Conservation (phyloP, 1,140 invertebrate genomes). For the Acromyrmex echinatior region DNA sequence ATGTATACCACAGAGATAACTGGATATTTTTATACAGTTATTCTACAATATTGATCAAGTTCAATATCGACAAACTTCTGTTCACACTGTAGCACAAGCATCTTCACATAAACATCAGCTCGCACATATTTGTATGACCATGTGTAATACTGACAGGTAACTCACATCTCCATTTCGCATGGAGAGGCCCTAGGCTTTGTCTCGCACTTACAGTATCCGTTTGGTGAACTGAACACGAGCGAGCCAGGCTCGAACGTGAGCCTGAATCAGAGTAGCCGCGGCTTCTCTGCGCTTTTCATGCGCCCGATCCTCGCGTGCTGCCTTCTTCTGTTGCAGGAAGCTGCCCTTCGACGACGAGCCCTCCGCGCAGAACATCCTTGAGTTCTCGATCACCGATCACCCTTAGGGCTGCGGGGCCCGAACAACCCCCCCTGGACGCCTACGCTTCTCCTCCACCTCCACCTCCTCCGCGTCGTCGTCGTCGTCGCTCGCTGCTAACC, state of each 20-base stretch:
- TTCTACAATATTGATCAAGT: neutral
- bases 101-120: neutral
- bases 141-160: neutral
- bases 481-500: slow-evolving; percentile 32
- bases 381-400: slow-evolving; percentile 32
- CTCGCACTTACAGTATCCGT: slow-evolving; percentile 89
- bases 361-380: slow-evolving; percentile 88
- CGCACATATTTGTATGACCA: neutral
- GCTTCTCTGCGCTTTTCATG: slow-evolving; percentile 92
- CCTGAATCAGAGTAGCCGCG: slow-evolving; percentile 91
- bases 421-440: slow-evolving; percentile 33
- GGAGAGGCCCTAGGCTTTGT: neutral
- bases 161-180: neutral
- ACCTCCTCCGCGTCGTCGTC: slow-evolving; percentile 23
- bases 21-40: slow-evolving; percentile 7
- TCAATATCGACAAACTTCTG: neutral
- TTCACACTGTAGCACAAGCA: neutral
- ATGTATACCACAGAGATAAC: slow-evolving; percentile 20
- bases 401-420: neutral
- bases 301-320: slow-evolving; percentile 94
- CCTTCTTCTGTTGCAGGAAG: slow-evolving; percentile 94
- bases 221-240: slow-evolving; percentile 88
- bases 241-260: slow-evolving; percentile 91
- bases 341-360: slow-evolving; percentile 88
- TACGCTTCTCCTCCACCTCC: slow-evolving; percentile 11